Evolutionary conservation across 2,113 vertebrate genomes (phyloP), one percentile per base, ranked within the genome.

Genomic region (Neotoma lepida): DNA sequence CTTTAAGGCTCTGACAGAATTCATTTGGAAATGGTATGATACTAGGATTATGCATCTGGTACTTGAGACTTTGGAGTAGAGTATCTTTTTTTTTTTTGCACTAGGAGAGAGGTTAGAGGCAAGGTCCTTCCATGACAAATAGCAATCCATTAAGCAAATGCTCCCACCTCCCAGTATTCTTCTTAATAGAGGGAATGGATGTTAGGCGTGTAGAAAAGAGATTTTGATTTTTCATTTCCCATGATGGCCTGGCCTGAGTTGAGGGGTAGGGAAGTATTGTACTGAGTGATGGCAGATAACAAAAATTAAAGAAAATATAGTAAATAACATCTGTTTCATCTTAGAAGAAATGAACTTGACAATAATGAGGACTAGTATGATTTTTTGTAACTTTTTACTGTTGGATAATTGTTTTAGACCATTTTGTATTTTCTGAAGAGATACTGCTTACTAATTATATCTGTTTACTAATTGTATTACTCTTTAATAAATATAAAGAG

Each of bases 381-480:
- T 41, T 82, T 51, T 61, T 58, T 82, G 14, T 89, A 49, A 58
- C 89, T 87, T 77, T 77, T 84, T 94, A 73, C 44, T 95, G 86
- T 49, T 71, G 71, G 86, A 63, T 70, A 78, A 49, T 82, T 86
- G 4, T 54, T 96, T 96, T 87, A 91, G 8, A 73, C 58, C 30
- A 76, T 17, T 90, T 80, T 90, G 3, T 91, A 76, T 92, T 93
- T 96, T 91, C 68, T 94, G 68, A 95, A 92, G 56, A 73, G 58
- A 89, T 73, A 46, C 2, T 88, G 4, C 92, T 92, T 96, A 96
- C 90, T 89, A 85, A 91, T 90, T 94, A 66, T 51, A 68, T 96
- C n/a, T n/a, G 4, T 93, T 92, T 96, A 96, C 90, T 89, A 85
- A 91, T 90, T 94, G 73, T 51, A 68, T 96, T 96, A 86, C 5